A percentile compares a stretch with the other conserved stretches of the same genome.
Conservation (phyloP, 2,797 vertebrate genomes). For the Sarcophilus harrisii region DNA sequence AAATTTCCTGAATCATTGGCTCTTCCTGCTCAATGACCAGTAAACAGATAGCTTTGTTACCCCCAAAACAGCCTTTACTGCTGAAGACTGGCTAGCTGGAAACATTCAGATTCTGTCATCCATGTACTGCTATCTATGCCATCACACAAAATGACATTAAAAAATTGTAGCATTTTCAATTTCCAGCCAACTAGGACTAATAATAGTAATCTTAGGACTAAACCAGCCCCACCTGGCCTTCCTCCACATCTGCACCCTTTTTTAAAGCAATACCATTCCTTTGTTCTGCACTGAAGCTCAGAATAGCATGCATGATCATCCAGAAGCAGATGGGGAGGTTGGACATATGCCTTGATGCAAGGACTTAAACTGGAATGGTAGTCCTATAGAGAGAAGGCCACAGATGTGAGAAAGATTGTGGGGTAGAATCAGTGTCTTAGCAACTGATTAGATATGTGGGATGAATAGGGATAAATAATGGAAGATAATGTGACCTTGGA, state of each 20-base stretch:
- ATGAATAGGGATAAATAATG: background rate
- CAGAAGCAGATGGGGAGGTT: background rate
- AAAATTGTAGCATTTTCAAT: too few species aligned
- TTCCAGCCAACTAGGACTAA: too few species aligned
- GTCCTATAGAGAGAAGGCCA: background rate
- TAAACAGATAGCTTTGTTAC: background rate
- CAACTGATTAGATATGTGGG: background rate
- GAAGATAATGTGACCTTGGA: background rate
- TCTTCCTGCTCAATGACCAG: background rate
- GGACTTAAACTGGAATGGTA: background rate
- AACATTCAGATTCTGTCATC: too few species aligned
- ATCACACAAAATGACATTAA: too few species aligned
- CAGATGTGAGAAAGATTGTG: background rate
- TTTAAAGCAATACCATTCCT: too few species aligned
- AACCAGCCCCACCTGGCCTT: too few species aligned
- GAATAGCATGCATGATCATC: background rate
- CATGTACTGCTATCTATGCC: too few species aligned
- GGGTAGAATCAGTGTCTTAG: background rate
- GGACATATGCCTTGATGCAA: background rate
- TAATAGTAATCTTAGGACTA: too few species aligned
- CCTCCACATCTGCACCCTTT: too few species aligned
- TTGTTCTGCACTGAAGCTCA: background rate
- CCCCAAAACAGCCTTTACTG: background rate
- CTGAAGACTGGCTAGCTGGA: too few species aligned
- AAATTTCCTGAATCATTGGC: too few species aligned